These are phyloP conservation scores for Dicycla oo DNA, from an alignment of 2,888 invertebrate species.

Conservation along the genomic window DNA sequence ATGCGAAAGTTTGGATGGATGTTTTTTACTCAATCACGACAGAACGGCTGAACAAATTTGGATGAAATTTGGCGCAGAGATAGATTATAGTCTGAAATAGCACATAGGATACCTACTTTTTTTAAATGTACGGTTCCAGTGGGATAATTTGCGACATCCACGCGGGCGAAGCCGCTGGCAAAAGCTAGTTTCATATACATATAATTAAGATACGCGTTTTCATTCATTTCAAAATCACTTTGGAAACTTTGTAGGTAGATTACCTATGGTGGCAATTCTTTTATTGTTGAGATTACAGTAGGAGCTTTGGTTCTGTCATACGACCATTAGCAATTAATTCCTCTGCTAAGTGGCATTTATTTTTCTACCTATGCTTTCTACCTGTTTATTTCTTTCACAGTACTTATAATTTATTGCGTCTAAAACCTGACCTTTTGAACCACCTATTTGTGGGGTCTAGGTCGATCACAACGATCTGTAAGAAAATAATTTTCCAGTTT, in stretches of 20 bases:
- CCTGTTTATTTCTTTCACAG: background rate
- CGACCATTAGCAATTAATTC: background rate
- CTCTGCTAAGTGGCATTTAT: background rate
- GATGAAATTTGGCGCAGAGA: no score
- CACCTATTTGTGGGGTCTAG: background rate
- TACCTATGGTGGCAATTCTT: background rate
- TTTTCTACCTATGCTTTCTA: background rate
- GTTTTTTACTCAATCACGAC: no score
- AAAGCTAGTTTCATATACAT: no score
- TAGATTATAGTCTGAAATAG: no score
- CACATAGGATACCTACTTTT: no score
- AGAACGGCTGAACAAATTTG: no score
- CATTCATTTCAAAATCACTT: background rate
- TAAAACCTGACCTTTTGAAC: slow-evolving; percentile 3
- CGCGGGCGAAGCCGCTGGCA: no score
- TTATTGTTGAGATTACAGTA: background rate
- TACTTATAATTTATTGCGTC: background rate
- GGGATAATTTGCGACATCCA: no score
- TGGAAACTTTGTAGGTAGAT: background rate
- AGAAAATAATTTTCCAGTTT: background rate
- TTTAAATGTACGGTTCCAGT: no score
- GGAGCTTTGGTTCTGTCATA: background rate
- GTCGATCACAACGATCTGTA: background rate
- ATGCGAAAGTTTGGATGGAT: no score
- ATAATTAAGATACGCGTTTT: background rate